These are phyloP conservation scores for Rhyacophila brunnea DNA, from an alignment of 1,140 invertebrate species.

Conservation along the genomic window DNA sequence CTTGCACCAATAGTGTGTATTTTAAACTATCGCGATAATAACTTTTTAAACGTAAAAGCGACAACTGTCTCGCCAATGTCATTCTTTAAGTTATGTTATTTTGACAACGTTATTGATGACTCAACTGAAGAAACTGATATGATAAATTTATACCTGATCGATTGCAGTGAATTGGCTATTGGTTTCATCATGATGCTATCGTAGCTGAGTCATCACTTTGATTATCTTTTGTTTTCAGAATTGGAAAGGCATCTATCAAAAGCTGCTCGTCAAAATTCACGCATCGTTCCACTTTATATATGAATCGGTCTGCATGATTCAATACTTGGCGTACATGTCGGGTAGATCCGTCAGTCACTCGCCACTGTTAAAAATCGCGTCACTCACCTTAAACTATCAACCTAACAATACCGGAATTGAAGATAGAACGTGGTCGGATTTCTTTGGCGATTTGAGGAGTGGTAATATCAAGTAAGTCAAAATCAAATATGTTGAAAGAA, in stretches of 20 bases:
- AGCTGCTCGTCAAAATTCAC: slow-evolving; percentile 38
- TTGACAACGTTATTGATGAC: too few species aligned
- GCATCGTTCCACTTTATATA: slow-evolving; percentile 40
- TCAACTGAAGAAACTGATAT: too few species aligned
- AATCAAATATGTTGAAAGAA: too few species aligned
- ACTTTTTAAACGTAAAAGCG: too few species aligned
- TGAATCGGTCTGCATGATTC: slow-evolving; percentile 39
- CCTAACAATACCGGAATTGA: slow-evolving; percentile 35
- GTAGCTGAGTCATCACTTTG: too few species aligned
- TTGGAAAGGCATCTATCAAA: slow-evolving; percentile 39
- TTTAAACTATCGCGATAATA: too few species aligned
- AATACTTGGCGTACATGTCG: slow-evolving; percentile 51
- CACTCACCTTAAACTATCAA: slow-evolving; percentile 53
- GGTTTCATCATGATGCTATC: too few species aligned
- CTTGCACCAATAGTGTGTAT: too few species aligned
- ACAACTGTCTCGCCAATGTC: too few species aligned
- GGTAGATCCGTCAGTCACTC: slow-evolving; percentile 49
- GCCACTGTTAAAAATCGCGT: slow-evolving; percentile 49
- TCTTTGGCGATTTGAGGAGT: slow-evolving; percentile 41
- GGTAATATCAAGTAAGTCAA: slow-evolving; percentile 41
- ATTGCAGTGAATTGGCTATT: too few species aligned
- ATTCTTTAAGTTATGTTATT: too few species aligned
- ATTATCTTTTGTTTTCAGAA: slow-evolving; percentile 33
- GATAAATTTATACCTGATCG: too few species aligned
- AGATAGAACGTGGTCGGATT: slow-evolving; percentile 32